These are phyloP conservation scores for Leucoraja ocellata DNA, from an alignment of 2,797 vertebrate genomes.

Conservation along the genomic window DNA sequence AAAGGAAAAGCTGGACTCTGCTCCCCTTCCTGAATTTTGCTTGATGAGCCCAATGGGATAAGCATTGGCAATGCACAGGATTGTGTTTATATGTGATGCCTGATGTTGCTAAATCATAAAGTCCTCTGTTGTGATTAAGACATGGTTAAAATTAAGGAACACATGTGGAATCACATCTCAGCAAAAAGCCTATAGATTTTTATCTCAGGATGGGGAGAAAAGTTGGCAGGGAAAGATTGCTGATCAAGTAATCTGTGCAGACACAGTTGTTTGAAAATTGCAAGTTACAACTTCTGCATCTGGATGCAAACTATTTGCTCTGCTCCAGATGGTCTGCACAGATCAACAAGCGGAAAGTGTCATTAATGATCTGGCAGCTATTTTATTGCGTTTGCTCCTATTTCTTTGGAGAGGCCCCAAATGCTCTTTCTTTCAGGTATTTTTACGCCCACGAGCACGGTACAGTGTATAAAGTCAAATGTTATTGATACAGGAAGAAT, in stretches of 20 bases:
- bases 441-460: neutral
- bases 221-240: neutral
- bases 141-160: neutral
- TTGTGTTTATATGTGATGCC: neutral
- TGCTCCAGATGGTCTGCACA: neutral
- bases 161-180: neutral
- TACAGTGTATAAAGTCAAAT: no score
- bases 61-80: neutral
- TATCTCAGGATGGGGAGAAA: neutral
- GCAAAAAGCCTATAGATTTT: neutral
- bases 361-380: neutral
- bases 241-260: neutral
- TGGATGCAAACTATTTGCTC: neutral
- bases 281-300: slow-evolving; percentile 22
- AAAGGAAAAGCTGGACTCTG: neutral
- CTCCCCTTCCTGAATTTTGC: neutral
- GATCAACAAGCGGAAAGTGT: slow-evolving; percentile 8
- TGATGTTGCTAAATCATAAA: neutral
- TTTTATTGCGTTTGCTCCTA: neutral
- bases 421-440: neutral
- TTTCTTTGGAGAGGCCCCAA: neutral
- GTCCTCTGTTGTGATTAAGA: neutral
- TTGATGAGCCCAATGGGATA: neutral
- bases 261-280: neutral
- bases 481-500: no score